Evolutionary conservation across 2,797 vertebrate species (phyloP).

Genomic region (Salarias fasciatus): DNA sequence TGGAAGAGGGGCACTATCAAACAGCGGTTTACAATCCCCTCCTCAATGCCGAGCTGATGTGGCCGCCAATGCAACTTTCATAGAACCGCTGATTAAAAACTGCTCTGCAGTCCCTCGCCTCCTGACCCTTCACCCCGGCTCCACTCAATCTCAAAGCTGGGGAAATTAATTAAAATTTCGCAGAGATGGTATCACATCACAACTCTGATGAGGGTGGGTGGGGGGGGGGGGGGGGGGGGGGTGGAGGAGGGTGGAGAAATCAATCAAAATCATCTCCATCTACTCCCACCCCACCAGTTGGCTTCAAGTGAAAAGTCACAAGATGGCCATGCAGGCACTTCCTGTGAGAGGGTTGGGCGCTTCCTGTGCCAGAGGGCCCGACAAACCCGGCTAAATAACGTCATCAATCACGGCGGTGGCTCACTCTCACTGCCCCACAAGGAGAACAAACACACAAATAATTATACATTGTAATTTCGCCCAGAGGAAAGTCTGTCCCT

Average conservation of each 20-base stretch:
- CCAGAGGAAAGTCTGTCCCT: conserved; percentile 71
- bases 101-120: conserved; percentile 93
- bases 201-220: conserved; percentile 71
- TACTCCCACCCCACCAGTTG: conserved; percentile 25
- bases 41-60: conserved; percentile 70
- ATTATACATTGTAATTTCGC: conserved; percentile 76
- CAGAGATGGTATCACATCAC: conserved; percentile 84
- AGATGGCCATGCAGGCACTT: conserved; percentile 85
- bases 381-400: conserved; percentile 89
- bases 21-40: conserved; percentile 85
- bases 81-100: conserved; percentile 97
- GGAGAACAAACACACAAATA: conserved; percentile 75
- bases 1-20: conserved; percentile 78
- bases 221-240: too few relatives aligned
- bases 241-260: conserved; percentile 44
- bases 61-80: conserved; percentile 81
- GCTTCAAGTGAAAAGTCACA: conserved; percentile 78
- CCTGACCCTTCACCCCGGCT: conserved; percentile 91
- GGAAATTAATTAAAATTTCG: conserved; percentile 98
- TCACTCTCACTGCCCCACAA: conserved; percentile 70
- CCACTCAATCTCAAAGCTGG: conserved; percentile 91
- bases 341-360: conserved; percentile 87
- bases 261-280: conserved; percentile 77
- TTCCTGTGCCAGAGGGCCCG: conserved; percentile 86
- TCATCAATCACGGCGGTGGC: conserved; percentile 90